These are phyloP conservation scores for Engraulis encrasicolus DNA, from an alignment of 2,113 vertebrate species.

Conservation along the genomic window DNA sequence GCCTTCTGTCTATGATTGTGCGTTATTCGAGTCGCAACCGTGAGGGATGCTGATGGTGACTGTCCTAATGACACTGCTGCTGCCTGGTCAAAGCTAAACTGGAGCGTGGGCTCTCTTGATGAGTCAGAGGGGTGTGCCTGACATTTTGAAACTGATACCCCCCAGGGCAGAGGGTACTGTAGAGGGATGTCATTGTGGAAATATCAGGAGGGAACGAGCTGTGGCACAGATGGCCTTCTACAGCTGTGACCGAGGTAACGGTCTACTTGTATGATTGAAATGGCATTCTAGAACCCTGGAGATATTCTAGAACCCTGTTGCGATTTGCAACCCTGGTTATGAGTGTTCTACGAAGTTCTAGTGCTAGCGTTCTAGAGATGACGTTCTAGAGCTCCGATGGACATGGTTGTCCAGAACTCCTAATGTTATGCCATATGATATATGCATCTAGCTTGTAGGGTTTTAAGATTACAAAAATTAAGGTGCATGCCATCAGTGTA, in stretches of 20 bases:
- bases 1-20: no score
- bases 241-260: neutral
- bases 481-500: no score
- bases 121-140: conserved; percentile 12
- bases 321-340: no score
- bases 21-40: neutral
- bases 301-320: neutral
- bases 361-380: no score
- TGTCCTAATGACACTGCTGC: neutral
- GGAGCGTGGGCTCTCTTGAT: neutral
- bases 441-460: no score
- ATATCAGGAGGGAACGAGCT: neutral
- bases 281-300: neutral
- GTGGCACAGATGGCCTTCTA: neutral
- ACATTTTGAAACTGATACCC: conserved; percentile 14
- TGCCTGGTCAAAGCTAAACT: neutral
- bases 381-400: no score
- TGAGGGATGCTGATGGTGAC: neutral
- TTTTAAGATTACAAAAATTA: no score
- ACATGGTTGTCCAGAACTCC: no score
- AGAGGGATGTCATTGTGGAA: neutral
- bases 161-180: neutral
- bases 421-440: no score
- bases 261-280: neutral
- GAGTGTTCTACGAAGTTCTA: no score